phyloP scores from a whole-genome alignment of 2,888 invertebrate species.

The Labia minor region DNA sequence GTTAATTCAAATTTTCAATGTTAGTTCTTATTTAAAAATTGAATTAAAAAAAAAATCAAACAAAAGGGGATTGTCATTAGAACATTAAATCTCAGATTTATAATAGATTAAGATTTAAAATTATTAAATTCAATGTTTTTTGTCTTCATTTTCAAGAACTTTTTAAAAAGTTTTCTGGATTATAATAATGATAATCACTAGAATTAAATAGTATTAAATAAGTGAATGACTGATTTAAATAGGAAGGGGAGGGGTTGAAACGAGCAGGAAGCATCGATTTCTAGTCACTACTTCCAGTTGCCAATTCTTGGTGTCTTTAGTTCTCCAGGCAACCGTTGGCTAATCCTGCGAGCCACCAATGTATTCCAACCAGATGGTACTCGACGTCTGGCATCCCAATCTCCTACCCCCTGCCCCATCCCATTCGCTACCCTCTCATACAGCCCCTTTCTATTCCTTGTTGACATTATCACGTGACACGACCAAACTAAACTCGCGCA shows the following conservation, averaged over 20 bases:
- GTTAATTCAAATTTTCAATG: no score
- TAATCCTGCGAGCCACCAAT: neutral
- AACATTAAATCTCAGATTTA: no score
- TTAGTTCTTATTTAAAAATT: no score
- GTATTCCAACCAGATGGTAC: constrained; percentile 4
- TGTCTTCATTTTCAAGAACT: no score
- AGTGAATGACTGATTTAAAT: no score
- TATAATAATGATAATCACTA: no score
- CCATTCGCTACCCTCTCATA: neutral
- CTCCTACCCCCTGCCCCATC: neutral
- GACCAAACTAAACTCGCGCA: constrained; percentile 3
- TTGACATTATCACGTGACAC: constrained; percentile 13
- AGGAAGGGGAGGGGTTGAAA: neutral
- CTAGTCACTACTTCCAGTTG: neutral
- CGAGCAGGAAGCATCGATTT: neutral
- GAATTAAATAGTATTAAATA: no score
- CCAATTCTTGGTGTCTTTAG: neutral
- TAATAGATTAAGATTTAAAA: no score
- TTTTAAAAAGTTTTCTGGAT: no score
- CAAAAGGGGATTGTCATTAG: no score
- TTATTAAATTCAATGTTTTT: no score
- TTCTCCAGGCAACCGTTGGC: neutral
- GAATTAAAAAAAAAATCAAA: no score
- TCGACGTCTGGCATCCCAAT: neutral
- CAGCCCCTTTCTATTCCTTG: constrained; percentile 5